A percentile compares a stretch with the other conserved stretches of the same genome.
Evolutionary conservation across 2,797 vertebrate species (phyloP).

Genomic region (Taenioides sp.): DNA sequence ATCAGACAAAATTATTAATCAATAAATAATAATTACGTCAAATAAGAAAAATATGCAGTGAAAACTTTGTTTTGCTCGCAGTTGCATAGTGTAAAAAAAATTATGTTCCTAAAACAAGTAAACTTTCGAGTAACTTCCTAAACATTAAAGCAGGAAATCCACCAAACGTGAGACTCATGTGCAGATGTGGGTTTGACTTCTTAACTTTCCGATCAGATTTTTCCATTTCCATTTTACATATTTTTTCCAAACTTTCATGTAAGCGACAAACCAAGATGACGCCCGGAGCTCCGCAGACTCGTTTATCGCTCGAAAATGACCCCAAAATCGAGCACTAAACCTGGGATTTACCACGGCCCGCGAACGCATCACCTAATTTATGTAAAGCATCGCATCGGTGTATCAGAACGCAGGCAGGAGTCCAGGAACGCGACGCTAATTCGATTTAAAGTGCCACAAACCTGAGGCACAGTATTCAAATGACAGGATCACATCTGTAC

Average conservation of each 20-base stretch:
- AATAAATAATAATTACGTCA: too few species aligned
- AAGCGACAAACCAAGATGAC: background rate
- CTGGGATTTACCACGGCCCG: slow-evolving; percentile 3
- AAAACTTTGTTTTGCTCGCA: too few species aligned
- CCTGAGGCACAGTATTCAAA: slow-evolving; percentile 71
- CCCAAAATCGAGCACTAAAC: background rate
- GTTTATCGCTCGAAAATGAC: slow-evolving; percentile 1
- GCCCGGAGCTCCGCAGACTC: background rate
- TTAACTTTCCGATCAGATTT: background rate
- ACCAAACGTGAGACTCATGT: background rate
- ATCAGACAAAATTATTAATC: too few species aligned
- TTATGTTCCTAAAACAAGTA: too few species aligned
- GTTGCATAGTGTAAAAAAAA: too few species aligned
- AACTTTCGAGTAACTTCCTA: too few species aligned
- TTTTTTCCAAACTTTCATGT: slow-evolving; percentile 3
- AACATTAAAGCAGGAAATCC: too few species aligned
- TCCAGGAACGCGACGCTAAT: background rate
- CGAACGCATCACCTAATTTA: slow-evolving; percentile 2
- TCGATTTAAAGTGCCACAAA: slow-evolving; percentile 76
- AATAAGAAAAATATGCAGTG: too few species aligned
- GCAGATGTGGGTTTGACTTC: background rate
- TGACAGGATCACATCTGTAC: slow-evolving; percentile 30
- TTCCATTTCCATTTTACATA: background rate
- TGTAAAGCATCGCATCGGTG: slow-evolving; percentile 5
- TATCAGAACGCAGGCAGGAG: background rate